These are phyloP conservation scores for Sarcophaga rosellei DNA, from an alignment of 2,888 invertebrate genomes.

Conservation along the genomic window DNA sequence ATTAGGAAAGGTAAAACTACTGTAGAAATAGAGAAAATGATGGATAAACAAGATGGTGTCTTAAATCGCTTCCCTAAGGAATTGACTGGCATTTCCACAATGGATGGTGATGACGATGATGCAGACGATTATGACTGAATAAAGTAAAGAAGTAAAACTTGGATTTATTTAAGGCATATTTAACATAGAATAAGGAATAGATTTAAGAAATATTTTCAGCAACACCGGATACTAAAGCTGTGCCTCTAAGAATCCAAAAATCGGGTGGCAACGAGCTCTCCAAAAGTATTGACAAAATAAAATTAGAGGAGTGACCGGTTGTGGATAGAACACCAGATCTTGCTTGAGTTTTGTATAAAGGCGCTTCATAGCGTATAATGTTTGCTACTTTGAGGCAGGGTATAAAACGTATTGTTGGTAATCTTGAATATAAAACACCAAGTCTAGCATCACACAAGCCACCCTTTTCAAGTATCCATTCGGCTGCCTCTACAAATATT, in stretches of 20 bases:
- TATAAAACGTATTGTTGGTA: constrained; percentile 78
- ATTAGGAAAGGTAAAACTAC: constrained; percentile 90
- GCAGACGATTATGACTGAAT: neutral
- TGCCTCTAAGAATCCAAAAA: constrained; percentile 94
- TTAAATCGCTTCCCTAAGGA: constrained; percentile 82
- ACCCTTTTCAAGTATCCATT: constrained; percentile 85
- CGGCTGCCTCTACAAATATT: constrained; percentile 92
- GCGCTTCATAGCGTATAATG: constrained; percentile 82
- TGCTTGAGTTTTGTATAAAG: constrained; percentile 94
- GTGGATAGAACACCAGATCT: constrained; percentile 93
- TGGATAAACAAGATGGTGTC: constrained; percentile 94
- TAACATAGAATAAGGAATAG: neutral
- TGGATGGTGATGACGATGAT: constrained; percentile 9
- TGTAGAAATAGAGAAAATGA: constrained; percentile 92
- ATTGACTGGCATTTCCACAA: neutral
- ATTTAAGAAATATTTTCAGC: constrained; percentile 83
- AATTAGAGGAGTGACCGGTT: constrained; percentile 96
- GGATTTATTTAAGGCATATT: neutral
- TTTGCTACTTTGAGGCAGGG: constrained; percentile 76
- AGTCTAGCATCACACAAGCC: constrained; percentile 87
- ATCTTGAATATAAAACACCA: constrained; percentile 82
- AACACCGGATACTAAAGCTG: constrained; percentile 92
- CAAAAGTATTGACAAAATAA: constrained; percentile 90
- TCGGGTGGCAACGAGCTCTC: constrained; percentile 85
- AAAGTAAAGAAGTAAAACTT: neutral